Base-by-base conservation (phyloP, 2,113 vertebrate species). In the Embiotoca jacksoni region DNA sequence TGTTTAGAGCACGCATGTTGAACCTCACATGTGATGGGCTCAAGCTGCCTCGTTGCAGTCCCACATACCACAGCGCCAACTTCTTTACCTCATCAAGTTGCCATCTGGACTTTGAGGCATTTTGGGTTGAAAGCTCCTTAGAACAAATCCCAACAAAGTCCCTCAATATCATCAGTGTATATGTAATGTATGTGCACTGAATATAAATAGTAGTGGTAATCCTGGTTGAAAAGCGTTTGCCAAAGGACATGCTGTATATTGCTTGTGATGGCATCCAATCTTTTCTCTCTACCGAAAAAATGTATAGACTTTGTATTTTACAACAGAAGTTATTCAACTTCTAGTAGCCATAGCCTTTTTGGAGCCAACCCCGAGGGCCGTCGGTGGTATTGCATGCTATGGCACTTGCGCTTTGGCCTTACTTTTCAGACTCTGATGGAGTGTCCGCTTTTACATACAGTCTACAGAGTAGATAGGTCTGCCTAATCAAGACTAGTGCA, bases 51-150 rank as follows among this genome's bases (percentile, higher is more conserved):
- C 65, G 4, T 9, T n/a, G 56, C 62, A 54, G 75, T 39, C 74
- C 79, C 8, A 33, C 56, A 72, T 66, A 36, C 60, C 7, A 9
- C 66, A 64, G 61, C 49, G 65, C 35, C 47, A 53, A 63, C 62
- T 67, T 69, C 80, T 78, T 71, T 55, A 70, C 72, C 50, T 78
- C 23, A 66, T 80, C 64, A 82, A 67, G 62, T 75, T 72, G 54
- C 80, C 81, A 88, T 84, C 76, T 91, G 89, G 82, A 49, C 59
- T 68, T 66, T 55, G 2, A 14, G 46, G 66, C 23, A 10, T 63
- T 78, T 81, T 61, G 47, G 62, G 6, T 72, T 55, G 5, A 79
- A 84, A 78, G 81, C 78, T 80, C 61, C 69, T 76, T 79, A 68
- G 0, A 54, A 32, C 9, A 75, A 76, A 75, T 50, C 61, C 52